phyloP scores from a whole-genome alignment of 2,113 vertebrate genomes.

The human region DNA sequence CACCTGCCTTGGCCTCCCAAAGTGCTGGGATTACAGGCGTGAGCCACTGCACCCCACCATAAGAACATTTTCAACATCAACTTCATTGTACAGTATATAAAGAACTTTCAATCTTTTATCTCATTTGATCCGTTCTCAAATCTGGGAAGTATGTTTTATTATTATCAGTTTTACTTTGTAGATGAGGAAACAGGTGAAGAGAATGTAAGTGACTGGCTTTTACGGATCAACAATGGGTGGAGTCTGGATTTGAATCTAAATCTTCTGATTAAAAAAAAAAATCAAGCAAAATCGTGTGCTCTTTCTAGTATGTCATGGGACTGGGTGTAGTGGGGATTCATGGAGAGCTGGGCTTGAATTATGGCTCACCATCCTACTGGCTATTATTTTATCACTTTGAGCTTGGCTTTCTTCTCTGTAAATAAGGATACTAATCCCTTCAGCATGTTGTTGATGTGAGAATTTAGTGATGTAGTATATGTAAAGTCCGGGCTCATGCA shows the following conservation, averaged over 20 bases:
- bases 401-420: conserved; percentile 9
- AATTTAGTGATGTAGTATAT: background rate
- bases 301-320: background rate
- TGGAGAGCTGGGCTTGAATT: background rate
- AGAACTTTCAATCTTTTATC: background rate
- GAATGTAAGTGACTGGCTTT: background rate
- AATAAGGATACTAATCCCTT: background rate
- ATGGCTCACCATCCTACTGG: background rate
- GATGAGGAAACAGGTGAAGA: background rate
- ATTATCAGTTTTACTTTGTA: background rate
- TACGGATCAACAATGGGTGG: background rate
- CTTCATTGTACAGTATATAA: background rate
- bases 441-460: background rate
- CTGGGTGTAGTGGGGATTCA: background rate
- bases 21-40: too few relatives aligned
- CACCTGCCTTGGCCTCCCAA: too few relatives aligned
- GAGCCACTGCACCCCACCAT: too few relatives aligned
- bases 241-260: background rate
- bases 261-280: background rate
- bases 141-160: background rate
- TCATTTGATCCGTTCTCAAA: background rate
- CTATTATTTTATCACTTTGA: background rate
- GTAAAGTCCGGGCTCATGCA: background rate
- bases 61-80: background rate
- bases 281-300: background rate